Conservation (phyloP, 1,140 invertebrate genomes). For the Goniozus legneri region DNA sequence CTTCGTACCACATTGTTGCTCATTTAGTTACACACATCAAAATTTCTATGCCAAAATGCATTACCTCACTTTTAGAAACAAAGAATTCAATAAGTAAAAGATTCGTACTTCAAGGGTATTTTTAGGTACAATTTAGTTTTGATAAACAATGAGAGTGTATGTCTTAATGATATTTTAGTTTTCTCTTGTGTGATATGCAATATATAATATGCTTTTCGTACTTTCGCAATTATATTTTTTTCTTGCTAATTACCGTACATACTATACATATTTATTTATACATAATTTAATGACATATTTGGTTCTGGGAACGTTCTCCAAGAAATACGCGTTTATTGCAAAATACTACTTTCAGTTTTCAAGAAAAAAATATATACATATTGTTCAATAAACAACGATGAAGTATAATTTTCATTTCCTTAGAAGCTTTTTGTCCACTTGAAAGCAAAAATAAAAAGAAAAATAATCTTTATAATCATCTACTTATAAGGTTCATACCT, state of each 20-base stretch:
- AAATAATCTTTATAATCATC: too few relatives aligned
- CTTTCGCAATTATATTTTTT: too few relatives aligned
- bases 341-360: too few relatives aligned
- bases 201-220: constrained; percentile 17
- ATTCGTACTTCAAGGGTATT: neutral
- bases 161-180: neutral
- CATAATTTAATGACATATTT: neutral
- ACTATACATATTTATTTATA: neutral
- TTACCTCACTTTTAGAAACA: constrained; percentile 5
- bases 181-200: constrained; percentile 20
- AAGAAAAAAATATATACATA: too few relatives aligned
- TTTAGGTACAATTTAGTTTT: neutral
- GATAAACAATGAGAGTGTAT: neutral
- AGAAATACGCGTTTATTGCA: too few relatives aligned
- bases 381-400: too few relatives aligned
- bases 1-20: constrained; percentile 35
- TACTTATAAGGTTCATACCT: too few relatives aligned
- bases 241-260: constrained; percentile 12
- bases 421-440: too few relatives aligned
- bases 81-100: neutral
- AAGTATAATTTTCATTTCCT: too few relatives aligned
- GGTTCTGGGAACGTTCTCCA: too few relatives aligned
- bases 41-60: constrained; percentile 48
- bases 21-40: constrained; percentile 38
- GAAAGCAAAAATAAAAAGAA: too few relatives aligned